phyloP scores from a whole-genome alignment of 2,888 invertebrate species.

The Andrena camellia region DNA sequence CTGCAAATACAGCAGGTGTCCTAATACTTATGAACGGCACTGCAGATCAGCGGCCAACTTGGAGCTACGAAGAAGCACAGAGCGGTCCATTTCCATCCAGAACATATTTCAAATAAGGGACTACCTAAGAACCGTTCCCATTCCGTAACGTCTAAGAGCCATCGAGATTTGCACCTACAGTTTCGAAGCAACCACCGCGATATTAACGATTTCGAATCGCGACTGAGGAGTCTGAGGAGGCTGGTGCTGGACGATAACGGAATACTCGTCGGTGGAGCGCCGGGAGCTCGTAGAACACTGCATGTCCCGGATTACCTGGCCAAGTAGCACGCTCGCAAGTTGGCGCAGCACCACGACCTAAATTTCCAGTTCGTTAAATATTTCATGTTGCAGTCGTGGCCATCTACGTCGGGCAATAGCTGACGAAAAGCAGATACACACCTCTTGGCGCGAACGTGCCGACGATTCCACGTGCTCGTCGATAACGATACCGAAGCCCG shows the following conservation, averaged over 20 bases:
- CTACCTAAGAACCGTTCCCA: too few relatives aligned
- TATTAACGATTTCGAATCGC: not conserved
- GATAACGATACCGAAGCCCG: slow-evolving; percentile 35
- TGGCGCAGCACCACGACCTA: slow-evolving; percentile 66
- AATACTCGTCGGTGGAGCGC: not conserved
- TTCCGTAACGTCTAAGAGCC: not conserved
- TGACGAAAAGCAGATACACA: slow-evolving; percentile 29
- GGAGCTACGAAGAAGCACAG: too few relatives aligned
- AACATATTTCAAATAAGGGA: too few relatives aligned
- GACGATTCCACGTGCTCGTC: slow-evolving; percentile 33
- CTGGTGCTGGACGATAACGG: not conserved
- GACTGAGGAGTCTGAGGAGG: not conserved
- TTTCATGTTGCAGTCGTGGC: slow-evolving; percentile 51
- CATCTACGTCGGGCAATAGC: slow-evolving; percentile 36
- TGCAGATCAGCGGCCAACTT: too few relatives aligned
- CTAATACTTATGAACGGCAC: too few relatives aligned
- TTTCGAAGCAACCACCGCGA: not conserved
- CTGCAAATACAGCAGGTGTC: too few relatives aligned
- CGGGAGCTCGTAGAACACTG: slow-evolving; percentile 8
- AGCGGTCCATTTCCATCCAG: too few relatives aligned
- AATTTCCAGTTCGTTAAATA: slow-evolving; percentile 64
- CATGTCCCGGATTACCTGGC: slow-evolving; percentile 45
- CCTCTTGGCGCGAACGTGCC: slow-evolving; percentile 26
- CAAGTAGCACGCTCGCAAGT: slow-evolving; percentile 46
- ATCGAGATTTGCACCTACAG: not conserved